Base-by-base conservation (phyloP, 2,797 vertebrate species). In the Buphagus erythrorhynchus region DNA sequence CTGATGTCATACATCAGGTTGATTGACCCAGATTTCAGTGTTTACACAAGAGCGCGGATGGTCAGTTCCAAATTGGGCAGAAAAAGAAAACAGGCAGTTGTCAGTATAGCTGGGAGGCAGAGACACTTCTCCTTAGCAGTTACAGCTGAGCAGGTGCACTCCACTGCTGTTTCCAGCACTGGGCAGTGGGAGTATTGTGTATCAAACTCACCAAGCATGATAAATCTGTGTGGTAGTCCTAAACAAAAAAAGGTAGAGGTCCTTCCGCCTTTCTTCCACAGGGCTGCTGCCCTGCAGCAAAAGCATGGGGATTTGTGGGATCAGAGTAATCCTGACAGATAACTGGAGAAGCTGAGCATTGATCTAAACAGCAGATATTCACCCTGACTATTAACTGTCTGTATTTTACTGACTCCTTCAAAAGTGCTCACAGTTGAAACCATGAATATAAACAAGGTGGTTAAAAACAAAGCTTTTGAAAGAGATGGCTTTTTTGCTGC, bases 181-280 rank as follows among this genome's bases (percentile, higher is more conserved):
- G 33, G 72, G 38, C 65, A n/a, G 24, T 11, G 45, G 29, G 29
- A 29, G 16, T 29, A 14, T 22, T 0, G 0, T 0, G 0, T 26
- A 7, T 21, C 0, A 0, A 31, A 42, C 43, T 63, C 22, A 40
- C 20, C 0, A 0, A 33, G 19, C 26, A 3, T 35, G 52, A 83
- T 45, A 72, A 51, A 73, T 33, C 48, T 43, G 3, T 11, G 3
- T 13, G 25, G 15, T 36, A 26, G 28, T 55, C 54, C 67, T 52
- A 28, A 90, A 68, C 51, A 13, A 31, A 86, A 67, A 58, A 58
- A 35, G 5, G 4, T 7, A 73, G 22, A 66, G 54, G 51, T 59
- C n/a, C 48, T 21, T 15, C 21, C 65, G n/a, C 55, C n/a, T 65
- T 63, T 51, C 25, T 21, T 62, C 48, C 5, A 1, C 21, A 26